phyloP scores from a whole-genome alignment of 2,888 invertebrate species.

The Amphipyra tragopoginis region DNA sequence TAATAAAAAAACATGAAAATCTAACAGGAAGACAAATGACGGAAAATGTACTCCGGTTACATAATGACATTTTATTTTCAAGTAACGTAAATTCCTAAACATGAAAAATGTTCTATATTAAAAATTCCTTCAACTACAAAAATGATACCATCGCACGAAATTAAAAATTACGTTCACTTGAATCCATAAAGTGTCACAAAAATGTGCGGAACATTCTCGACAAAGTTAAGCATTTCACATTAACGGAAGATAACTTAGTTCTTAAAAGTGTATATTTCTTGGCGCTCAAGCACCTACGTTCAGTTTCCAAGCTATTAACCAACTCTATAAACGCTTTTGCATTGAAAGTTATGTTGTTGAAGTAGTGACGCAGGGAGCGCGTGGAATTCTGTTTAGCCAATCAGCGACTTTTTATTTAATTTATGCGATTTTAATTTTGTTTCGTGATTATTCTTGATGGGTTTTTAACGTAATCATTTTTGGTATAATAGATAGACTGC shows the following conservation, averaged over 20 bases:
- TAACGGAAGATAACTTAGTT: constrained; percentile 58
- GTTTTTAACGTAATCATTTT: constrained; percentile 7
- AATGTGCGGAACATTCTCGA: constrained; percentile 62
- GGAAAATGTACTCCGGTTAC: background rate
- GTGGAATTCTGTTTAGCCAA: constrained; percentile 23
- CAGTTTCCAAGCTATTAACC: constrained; percentile 64
- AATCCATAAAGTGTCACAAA: constrained; percentile 59
- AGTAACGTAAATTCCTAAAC: constrained; percentile 27
- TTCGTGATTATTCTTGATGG: constrained; percentile 4
- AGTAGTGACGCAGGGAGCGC: constrained; percentile 19
- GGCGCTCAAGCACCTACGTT: constrained; percentile 54
- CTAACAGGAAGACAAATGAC: too few species aligned
- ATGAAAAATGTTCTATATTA: constrained; percentile 26
- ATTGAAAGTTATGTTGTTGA: constrained; percentile 49
- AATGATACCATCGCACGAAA: constrained; percentile 47
- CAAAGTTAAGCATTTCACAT: constrained; percentile 57
- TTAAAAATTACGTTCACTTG: constrained; percentile 59
- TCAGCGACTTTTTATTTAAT: constrained; percentile 6
- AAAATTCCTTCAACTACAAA: constrained; percentile 18
- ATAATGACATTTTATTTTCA: constrained; percentile 10
- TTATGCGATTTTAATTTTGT: background rate
- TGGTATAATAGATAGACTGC: too few species aligned
- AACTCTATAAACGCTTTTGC: constrained; percentile 51
- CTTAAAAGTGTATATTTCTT: constrained; percentile 62
- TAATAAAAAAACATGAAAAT: too few species aligned